phyloP scores from a whole-genome alignment of 1,140 invertebrate species.

The Bombus pascuorum region DNA sequence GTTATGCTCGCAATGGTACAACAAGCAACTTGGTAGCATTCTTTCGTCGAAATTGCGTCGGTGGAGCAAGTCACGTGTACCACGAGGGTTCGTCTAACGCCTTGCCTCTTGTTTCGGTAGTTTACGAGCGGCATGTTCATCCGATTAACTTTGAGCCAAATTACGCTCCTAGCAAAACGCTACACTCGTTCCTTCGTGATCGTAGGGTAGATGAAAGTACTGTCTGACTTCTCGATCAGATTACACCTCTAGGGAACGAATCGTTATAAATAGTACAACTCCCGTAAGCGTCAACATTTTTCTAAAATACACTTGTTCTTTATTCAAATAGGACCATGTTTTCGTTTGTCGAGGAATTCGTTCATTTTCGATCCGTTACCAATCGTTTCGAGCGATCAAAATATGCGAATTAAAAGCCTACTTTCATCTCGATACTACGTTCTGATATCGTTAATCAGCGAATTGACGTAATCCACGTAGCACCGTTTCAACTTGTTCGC shows the following conservation, averaged over 20 bases:
- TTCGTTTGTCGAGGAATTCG: too few species aligned
- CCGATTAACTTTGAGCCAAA: conserved; percentile 61
- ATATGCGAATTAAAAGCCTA: neutral
- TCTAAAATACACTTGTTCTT: neutral
- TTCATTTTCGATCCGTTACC: neutral
- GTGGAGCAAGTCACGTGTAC: conserved; percentile 62
- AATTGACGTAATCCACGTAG: neutral
- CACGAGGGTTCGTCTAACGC: conserved; percentile 69
- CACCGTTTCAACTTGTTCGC: neutral
- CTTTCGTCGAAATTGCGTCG: conserved; percentile 76
- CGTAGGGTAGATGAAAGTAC: neutral
- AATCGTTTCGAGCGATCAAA: neutral
- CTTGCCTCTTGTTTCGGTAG: conserved; percentile 63
- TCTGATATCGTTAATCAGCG: neutral
- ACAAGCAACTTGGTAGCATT: conserved; percentile 43
- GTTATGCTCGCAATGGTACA: neutral
- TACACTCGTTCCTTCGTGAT: conserved; percentile 1
- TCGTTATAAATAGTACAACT: neutral
- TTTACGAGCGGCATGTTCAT: conserved; percentile 74
- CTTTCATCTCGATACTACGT: neutral
- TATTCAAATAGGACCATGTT: neutral
- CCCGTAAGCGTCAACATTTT: neutral
- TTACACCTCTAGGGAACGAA: neutral
- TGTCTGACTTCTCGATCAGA: neutral
- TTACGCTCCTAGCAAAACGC: conserved; percentile 30